These are phyloP conservation scores for Mustela nigripes DNA, from an alignment of 2,113 vertebrate species.

Conservation along the genomic window DNA sequence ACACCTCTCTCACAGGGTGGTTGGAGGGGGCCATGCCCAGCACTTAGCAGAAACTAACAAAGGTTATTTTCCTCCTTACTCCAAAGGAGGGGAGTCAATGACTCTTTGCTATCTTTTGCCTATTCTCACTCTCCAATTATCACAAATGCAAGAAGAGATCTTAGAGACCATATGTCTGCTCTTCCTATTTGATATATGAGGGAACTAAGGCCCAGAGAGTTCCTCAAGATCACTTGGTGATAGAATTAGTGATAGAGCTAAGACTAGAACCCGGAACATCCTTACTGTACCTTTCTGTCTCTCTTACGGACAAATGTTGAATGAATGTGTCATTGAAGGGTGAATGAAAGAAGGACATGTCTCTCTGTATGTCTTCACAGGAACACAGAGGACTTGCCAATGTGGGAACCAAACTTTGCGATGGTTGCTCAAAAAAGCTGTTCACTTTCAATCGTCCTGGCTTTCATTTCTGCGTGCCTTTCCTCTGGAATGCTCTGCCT, in stretches of 20 bases:
- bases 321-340: slow-evolving; percentile 6
- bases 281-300: not conserved
- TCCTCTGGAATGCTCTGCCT: not conserved
- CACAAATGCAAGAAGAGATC: not conserved
- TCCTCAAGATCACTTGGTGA: not conserved
- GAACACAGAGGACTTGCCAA: not conserved
- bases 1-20: not conserved
- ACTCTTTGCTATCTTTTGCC: not conserved
- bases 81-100: not conserved
- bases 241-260: not conserved
- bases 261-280: not conserved
- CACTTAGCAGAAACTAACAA: not conserved
- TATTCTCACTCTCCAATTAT: not conserved
- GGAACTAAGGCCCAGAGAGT: not conserved
- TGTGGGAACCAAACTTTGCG: not conserved
- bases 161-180: not conserved
- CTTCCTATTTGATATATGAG: not conserved
- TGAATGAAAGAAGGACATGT: not conserved
- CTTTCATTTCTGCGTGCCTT: slow-evolving; percentile 29
- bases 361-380: not conserved
- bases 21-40: not conserved
- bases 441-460: not conserved
- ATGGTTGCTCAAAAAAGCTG: not conserved
- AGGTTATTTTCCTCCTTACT: not conserved
- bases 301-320: not conserved